These are phyloP conservation scores for Neoseiulus cucumeris DNA, from an alignment of 1,140 invertebrate species.

Conservation along the genomic window DNA sequence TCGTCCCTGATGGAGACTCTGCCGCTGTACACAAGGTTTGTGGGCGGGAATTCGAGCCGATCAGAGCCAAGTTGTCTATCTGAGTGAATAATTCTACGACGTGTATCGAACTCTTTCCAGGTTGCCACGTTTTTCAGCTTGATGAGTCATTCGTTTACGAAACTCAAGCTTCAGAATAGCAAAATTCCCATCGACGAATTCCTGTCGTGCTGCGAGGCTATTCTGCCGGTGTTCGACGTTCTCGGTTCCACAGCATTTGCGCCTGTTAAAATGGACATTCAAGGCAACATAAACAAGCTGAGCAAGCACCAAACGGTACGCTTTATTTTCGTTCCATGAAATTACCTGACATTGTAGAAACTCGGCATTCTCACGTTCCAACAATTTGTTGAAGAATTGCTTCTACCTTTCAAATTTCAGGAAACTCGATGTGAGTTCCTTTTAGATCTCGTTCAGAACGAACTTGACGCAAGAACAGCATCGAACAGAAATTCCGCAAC, in stretches of 20 bases:
- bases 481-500: conserved; percentile 13
- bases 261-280: conserved; percentile 16
- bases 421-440: neutral
- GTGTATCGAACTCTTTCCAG: no score
- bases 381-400: no score
- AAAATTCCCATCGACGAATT: conserved; percentile 14
- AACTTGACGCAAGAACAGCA: neutral
- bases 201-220: conserved; percentile 13
- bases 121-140: neutral
- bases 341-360: no score
- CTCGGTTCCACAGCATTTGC: conserved; percentile 16
- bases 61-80: no score
- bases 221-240: conserved; percentile 13
- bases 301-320: conserved; percentile 11
- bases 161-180: conserved; percentile 7
- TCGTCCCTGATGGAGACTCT: no score
- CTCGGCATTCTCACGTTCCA: no score
- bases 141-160: neutral
- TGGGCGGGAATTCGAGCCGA: no score
- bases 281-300: conserved; percentile 15
- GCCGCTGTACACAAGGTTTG: no score
- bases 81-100: no score
- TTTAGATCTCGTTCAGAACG: neutral
- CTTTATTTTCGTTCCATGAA: no score
- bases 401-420: neutral